These are phyloP conservation scores for Mechanitis mazaeus DNA, from an alignment of 2,888 invertebrate genomes.

Conservation along the genomic window DNA sequence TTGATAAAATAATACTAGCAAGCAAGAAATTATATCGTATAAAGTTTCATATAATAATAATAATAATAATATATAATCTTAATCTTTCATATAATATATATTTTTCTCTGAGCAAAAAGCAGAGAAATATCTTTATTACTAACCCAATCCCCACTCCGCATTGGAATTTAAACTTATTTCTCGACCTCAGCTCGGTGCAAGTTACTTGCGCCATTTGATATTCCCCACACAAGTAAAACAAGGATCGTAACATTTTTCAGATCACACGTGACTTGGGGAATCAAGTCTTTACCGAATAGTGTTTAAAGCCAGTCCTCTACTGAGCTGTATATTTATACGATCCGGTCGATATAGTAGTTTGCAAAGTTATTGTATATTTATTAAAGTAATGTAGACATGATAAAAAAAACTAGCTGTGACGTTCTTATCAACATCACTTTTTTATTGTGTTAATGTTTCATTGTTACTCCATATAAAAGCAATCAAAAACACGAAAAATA, in stretches of 20 bases:
- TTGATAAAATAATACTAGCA: no score
- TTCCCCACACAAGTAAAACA: constrained; percentile 52
- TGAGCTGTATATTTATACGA: constrained; percentile 20
- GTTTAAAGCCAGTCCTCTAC: constrained; percentile 21
- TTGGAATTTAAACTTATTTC: constrained; percentile 16
- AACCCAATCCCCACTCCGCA: constrained; percentile 2
- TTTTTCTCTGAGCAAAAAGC: neutral
- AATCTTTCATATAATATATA: neutral
- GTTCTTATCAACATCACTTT: no score
- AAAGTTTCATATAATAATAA: neutral
- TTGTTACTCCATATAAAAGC: no score
- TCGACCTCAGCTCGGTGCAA: constrained; percentile 30
- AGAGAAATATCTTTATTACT: constrained; percentile 1
- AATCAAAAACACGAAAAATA: no score
- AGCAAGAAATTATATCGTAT: no score
- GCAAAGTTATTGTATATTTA: no score
- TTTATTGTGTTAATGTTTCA: no score
- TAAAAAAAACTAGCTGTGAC: no score
- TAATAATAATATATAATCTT: neutral
- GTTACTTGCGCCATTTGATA: constrained; percentile 50
- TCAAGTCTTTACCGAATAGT: constrained; percentile 33
- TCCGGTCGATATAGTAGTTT: constrained; percentile 12
- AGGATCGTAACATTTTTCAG: constrained; percentile 58
- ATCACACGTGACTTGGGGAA: constrained; percentile 53
- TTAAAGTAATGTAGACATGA: no score